Evolutionary conservation across 1,140 invertebrate genomes (phyloP), one percentile per base, ranked within the genome.

Genomic region (Heliothis subflexa): DNA sequence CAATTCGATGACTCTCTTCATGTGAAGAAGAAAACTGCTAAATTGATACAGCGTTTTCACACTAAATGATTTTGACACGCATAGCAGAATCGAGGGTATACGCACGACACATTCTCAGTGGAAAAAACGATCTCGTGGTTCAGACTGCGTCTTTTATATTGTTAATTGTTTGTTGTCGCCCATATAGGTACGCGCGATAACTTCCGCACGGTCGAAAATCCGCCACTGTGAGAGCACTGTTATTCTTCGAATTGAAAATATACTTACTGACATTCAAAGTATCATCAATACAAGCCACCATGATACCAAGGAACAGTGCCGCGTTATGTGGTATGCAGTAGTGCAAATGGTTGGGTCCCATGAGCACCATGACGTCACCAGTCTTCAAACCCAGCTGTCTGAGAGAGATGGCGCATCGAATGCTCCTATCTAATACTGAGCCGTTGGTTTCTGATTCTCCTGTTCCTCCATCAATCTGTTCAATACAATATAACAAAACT

Each of bases 391-490:
- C 95, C 54, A 91, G 75, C 21, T 91, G 88, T 52, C 78, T 83
- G 45, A 95, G 80, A 81, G 90, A 66, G 1, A 74, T 59, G 9
- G 89, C 90, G 59, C 89, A 90, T 57, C 79, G 78, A 0, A 88
- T 78, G 2, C 84, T 81, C 55, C 90, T 85, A 54, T 90, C 76
- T 57, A 88, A 85, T 1, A 94, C 93, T 71, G 88, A 83, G 7
- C 66, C 80, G 70, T 86, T 94, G 3, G 92, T 94, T 74, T 95
- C 92, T 33, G 89, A 78, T 49, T 91, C 80, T 0, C 90, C 91
- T 0, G 94, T 95, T 0, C 80, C 83, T 18, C 86, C 91, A 73
- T 95, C 93, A 0, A 95, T 89, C 95, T 95, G 77, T 16, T n/a
- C 2, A 18, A 55, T 55, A 18, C 10, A 1, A 55, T 55, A 18